phyloP scores from a whole-genome alignment of 2,113 vertebrate species.

The Antechinus stuartii region DNA sequence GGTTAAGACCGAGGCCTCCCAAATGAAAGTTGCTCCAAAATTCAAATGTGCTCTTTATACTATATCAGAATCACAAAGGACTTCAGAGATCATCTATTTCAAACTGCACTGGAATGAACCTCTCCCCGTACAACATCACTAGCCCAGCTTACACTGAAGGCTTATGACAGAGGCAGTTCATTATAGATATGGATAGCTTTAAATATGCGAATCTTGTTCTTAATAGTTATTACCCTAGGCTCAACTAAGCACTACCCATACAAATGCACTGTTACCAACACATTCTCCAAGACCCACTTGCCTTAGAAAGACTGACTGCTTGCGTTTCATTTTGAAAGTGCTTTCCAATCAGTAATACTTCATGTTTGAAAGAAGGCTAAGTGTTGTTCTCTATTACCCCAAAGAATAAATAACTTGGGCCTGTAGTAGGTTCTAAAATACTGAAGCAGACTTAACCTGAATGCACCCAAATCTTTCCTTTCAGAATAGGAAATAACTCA shows the following conservation, averaged over 20 bases:
- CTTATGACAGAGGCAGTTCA: not conserved
- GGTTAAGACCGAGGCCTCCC: not conserved
- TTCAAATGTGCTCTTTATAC: not conserved
- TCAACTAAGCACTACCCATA: not conserved
- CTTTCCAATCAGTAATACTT: not conserved
- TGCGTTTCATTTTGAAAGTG: slow-evolving; percentile 4
- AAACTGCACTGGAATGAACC: not conserved
- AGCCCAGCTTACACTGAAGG: not conserved
- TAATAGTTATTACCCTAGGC: not conserved
- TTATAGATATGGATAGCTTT: not conserved
- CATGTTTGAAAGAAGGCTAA: not conserved
- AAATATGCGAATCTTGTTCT: not conserved
- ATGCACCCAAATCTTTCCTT: not conserved
- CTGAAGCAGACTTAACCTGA: slow-evolving; percentile 14
- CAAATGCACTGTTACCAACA: not conserved
- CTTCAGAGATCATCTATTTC: not conserved
- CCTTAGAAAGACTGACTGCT: not conserved
- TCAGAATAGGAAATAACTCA: slow-evolving; percentile 48
- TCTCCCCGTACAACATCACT: not conserved
- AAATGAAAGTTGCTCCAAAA: not conserved
- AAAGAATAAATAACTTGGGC: slow-evolving; percentile 3
- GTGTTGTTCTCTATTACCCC: not conserved
- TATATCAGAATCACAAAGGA: not conserved
- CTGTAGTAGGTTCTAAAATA: not conserved
- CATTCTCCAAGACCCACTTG: not conserved